Conservation (phyloP, 2,888 invertebrate species). For the Drosophila neutralis region DNA sequence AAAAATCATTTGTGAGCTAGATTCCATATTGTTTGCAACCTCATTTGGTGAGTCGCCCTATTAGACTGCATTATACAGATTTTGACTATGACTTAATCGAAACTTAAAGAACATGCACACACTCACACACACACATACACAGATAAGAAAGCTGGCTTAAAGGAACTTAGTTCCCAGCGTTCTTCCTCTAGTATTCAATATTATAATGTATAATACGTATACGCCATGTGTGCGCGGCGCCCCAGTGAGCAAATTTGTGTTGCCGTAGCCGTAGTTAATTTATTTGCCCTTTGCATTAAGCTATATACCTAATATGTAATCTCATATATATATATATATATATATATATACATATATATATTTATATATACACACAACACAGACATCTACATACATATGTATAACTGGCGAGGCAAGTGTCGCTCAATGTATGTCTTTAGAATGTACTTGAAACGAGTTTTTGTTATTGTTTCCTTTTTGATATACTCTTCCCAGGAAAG, state of each 20-base stretch:
- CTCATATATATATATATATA: conserved; percentile 16
- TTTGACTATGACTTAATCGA: conserved; percentile 10
- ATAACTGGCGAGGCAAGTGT: conserved; percentile 9
- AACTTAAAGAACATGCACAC: conserved; percentile 2
- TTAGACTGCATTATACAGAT: conserved; percentile 14
- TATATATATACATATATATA: conserved; percentile 17
- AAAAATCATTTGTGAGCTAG: background rate
- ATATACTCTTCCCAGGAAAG: conserved; percentile 52
- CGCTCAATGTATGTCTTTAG: conserved; percentile 34
- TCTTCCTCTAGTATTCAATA: background rate
- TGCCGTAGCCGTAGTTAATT: conserved; percentile 47
- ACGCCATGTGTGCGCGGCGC: conserved; percentile 50
- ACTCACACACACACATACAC: conserved; percentile 7
- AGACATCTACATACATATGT: conserved; percentile 31
- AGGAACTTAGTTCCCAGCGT: conserved; percentile 6
- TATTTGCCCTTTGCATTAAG: conserved; percentile 49
- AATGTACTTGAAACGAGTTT: conserved; percentile 41
- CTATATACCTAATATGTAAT: conserved; percentile 48
- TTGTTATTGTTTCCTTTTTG: conserved; percentile 31
- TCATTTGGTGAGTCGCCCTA: conserved; percentile 25
- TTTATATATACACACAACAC: conserved; percentile 26
- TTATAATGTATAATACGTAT: conserved; percentile 47
- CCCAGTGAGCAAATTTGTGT: conserved; percentile 53
- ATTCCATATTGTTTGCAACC: background rate
- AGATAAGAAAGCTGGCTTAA: conserved; percentile 4